Conservation (phyloP, 2,888 invertebrate species). For the Romanomermis culicivorax region DNA sequence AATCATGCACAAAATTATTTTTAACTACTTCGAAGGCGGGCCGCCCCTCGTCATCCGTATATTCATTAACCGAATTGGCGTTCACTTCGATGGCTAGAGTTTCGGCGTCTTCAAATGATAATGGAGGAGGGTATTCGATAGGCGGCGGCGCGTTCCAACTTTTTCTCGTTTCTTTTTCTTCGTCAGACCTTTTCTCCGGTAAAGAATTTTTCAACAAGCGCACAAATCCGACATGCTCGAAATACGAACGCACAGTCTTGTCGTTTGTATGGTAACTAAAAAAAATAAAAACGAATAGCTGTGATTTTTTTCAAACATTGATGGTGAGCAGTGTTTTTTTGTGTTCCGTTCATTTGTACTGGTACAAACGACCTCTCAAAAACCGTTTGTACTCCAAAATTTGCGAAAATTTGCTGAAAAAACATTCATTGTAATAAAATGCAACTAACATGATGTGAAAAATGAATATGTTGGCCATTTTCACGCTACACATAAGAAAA, state of each 20-base stretch:
- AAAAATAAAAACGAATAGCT: not conserved
- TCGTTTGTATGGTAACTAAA: not conserved
- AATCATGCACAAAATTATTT: not conserved
- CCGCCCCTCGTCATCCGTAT: not conserved
- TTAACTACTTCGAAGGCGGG: not conserved
- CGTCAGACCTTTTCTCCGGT: not conserved
- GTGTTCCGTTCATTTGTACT: too few relatives aligned
- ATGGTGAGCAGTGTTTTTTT: too few relatives aligned
- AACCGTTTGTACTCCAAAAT: too few relatives aligned
- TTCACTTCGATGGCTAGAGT: not conserved
- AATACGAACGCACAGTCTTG: not conserved
- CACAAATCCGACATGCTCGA: not conserved
- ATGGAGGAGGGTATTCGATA: not conserved
- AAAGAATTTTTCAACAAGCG: not conserved
- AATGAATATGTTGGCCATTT: too few relatives aligned
- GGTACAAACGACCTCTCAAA: too few relatives aligned
- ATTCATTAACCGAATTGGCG: not conserved
- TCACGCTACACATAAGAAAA: too few relatives aligned
- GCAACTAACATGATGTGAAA: too few relatives aligned
- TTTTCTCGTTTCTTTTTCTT: not conserved
- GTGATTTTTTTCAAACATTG: not conserved
- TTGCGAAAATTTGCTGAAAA: too few relatives aligned
- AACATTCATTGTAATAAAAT: too few relatives aligned
- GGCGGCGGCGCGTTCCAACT: not conserved
- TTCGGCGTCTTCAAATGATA: not conserved